These are phyloP conservation scores for Drosophila nebulosa DNA, from an alignment of 1,140 invertebrate genomes.

Conservation along the genomic window DNA sequence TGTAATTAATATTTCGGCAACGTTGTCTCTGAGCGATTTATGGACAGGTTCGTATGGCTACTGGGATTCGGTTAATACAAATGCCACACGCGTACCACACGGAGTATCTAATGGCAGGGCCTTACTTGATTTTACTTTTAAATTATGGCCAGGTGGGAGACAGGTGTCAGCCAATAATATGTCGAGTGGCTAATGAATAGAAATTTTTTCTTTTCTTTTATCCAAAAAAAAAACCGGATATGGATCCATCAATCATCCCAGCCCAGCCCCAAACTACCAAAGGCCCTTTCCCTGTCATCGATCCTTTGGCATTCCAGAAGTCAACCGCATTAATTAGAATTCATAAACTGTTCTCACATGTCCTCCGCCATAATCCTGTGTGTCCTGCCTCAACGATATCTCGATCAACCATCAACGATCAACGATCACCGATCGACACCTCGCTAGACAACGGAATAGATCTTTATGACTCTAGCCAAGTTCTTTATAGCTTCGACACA, in stretches of 20 bases:
- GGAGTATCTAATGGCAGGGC: slow-evolving; percentile 52
- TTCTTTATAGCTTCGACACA: slow-evolving; percentile 59
- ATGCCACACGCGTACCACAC: slow-evolving; percentile 50
- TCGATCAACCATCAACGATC: not conserved
- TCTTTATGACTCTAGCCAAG: slow-evolving; percentile 44
- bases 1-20: not conserved
- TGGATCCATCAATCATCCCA: slow-evolving; percentile 52
- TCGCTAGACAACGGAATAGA: not conserved
- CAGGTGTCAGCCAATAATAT: no score
- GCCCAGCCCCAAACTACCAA: no score
- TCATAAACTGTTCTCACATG: slow-evolving; percentile 1
- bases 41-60: slow-evolving; percentile 59
- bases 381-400: slow-evolving; percentile 4
- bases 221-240: slow-evolving; percentile 46
- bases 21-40: slow-evolving; percentile 53
- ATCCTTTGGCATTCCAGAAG: not conserved
- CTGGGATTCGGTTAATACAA: slow-evolving; percentile 28
- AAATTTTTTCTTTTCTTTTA: no score
- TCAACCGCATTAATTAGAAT: slow-evolving; percentile 17
- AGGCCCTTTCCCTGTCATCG: slow-evolving; percentile 33
- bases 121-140: slow-evolving; percentile 59
- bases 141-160: slow-evolving; percentile 3
- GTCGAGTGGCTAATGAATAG: slow-evolving; percentile 37
- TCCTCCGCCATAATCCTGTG: slow-evolving; percentile 2
- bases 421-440: not conserved